Conservation (phyloP, 1,140 invertebrate genomes). For the Lanistes nyassanus region DNA sequence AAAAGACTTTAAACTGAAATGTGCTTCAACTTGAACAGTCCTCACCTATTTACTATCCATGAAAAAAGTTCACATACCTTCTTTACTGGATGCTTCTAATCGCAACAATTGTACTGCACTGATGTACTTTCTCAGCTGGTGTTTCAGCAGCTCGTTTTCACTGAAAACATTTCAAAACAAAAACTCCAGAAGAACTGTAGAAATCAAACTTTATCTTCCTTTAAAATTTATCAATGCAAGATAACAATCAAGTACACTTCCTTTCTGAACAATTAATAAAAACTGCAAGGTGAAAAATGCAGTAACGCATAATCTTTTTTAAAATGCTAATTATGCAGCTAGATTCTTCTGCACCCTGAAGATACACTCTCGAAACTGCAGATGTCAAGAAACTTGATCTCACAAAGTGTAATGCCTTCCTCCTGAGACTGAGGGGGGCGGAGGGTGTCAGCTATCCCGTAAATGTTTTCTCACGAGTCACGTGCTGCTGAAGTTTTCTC, state of each 20-base stretch:
- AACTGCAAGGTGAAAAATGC: neutral
- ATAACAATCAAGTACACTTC: neutral
- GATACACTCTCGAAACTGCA: neutral
- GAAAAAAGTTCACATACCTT: constrained; percentile 17
- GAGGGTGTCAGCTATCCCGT: no score
- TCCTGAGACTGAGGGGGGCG: no score
- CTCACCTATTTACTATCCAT: no score
- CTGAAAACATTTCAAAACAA: constrained; percentile 66
- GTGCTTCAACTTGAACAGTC: no score
- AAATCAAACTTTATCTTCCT: neutral
- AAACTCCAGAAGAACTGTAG: neutral
- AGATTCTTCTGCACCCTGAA: neutral
- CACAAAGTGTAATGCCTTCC: no score
- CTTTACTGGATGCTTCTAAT: constrained; percentile 66
- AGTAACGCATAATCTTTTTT: neutral
- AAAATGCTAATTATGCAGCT: neutral
- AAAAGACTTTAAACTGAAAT: no score
- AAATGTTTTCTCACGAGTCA: no score
- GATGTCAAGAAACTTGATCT: no score
- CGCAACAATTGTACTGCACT: constrained; percentile 87
- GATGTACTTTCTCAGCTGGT: constrained; percentile 90
- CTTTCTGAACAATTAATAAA: neutral
- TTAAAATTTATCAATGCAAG: no score
- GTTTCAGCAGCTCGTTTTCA: constrained; percentile 88
- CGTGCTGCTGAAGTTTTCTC: no score